Percentiles rank a stretch among this genome's conserved stretches.
phyloP scores from a whole-genome alignment of 2,797 vertebrate genomes.

The Platalea minor region DNA sequence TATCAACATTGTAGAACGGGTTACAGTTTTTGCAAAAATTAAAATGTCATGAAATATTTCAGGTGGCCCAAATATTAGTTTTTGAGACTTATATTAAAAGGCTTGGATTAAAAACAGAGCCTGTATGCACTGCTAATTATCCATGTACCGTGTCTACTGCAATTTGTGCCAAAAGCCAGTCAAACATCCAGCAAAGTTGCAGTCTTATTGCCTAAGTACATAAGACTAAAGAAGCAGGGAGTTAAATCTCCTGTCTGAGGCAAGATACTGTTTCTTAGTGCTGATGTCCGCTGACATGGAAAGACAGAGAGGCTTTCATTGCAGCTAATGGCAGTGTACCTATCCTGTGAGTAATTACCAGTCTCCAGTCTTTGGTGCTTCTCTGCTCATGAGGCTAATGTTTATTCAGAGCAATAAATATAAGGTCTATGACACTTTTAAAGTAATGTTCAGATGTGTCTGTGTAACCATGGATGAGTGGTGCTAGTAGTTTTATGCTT shows the following conservation, averaged over 20 bases:
- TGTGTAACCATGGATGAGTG: conserved; percentile 63
- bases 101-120: background rate
- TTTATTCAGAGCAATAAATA: conserved; percentile 74
- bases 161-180: conserved; percentile 36
- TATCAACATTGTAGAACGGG: background rate
- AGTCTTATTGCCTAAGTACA: background rate
- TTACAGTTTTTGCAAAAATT: background rate
- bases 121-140: background rate
- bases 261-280: background rate
- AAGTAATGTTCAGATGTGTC: conserved; percentile 64
- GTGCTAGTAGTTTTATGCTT: conserved; percentile 64
- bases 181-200: background rate
- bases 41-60: background rate
- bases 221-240: background rate
- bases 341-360: conserved; percentile 63
- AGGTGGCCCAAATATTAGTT: background rate
- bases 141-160: background rate
- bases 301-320: conserved; percentile 47
- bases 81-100: background rate
- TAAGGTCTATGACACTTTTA: conserved; percentile 72
- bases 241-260: conserved; percentile 47
- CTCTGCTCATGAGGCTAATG: conserved; percentile 67
- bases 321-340: conserved; percentile 70
- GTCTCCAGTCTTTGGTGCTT: conserved; percentile 21
- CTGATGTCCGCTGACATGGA: conserved; percentile 48